Base-by-base conservation (phyloP, 2,888 invertebrate genomes). In the Aspidapion aeneum region DNA sequence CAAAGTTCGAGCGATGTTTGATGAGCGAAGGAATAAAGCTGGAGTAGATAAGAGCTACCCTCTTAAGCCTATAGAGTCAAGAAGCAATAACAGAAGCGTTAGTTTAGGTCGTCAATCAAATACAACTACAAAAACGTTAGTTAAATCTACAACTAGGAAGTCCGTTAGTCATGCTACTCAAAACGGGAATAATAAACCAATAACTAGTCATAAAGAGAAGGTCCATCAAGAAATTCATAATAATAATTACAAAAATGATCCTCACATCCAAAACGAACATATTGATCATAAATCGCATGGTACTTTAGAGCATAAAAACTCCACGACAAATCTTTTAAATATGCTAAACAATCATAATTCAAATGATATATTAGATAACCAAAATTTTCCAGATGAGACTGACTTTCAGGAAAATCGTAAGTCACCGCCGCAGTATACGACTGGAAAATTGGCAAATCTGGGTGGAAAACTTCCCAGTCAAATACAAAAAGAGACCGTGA, bases 1-100 rank as follows among this genome's bases (percentile, higher is more conserved):
- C 49, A 71, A 74, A 87, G 92, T 93, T 21, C 87, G 93, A 16
- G 93, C 93, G 81, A 90, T 93, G 90, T 93, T 93, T 74, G 91
- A 93, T 74, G 93, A 93, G 76, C 85, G 91, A 21, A 85, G 91
- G 50, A 90, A 90, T 70, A 84, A 84, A 63, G 87, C 86, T 1
- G 91, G 91, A 48, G 88, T 91, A 68, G 93, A 93, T 79, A 89
- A 90, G 72, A 91, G 92, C 75, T 90, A 92, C 78, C 93, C 91
- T 0, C 81, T 93, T 1, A 90, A 91, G 74, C 93, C 93, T 0
- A 84, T 93, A 61, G 85, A 85, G 67, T 72, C 81, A 81, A 72
- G 75, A 73, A 70, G 66, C 21, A 69, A 64, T 21, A 35, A 17
- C 18, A 63, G 66, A 50, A 63, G 55, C 77, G 72, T 73, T 71